Conservation (phyloP, 2,797 vertebrate genomes). For the Vultur gryphus region DNA sequence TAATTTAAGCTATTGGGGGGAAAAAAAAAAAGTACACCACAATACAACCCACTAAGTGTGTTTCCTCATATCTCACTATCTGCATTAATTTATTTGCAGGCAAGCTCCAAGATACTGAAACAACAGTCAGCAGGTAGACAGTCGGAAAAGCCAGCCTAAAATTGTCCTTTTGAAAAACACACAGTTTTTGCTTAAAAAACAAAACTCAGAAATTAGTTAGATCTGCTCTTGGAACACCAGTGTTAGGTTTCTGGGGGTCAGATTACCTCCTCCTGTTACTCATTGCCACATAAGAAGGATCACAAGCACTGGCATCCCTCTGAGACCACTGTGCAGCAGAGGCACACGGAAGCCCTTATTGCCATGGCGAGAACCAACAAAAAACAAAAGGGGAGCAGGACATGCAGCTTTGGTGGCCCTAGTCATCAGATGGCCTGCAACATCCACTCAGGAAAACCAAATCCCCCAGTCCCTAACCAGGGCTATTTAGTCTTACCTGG, state of each 20-base stretch:
- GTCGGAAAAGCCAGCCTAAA: not conserved
- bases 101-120: not conserved
- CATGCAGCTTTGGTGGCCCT: not conserved
- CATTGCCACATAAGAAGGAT: not conserved
- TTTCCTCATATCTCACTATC: not conserved
- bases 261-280: not conserved
- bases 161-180: not conserved
- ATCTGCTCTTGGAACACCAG: not conserved
- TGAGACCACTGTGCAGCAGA: not conserved
- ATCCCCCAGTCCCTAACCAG: not conserved
- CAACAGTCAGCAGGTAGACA: not conserved
- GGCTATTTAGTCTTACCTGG: not conserved
- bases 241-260: not conserved
- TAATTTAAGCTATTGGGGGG: not conserved
- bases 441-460: not conserved
- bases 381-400: not conserved
- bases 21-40: not conserved
- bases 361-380: not conserved
- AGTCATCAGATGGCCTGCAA: not conserved
- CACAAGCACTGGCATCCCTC: not conserved
- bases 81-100: not conserved
- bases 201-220: not conserved
- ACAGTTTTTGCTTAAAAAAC: not conserved
- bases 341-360: not conserved
- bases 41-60: not conserved